Evolutionary conservation across 2,888 invertebrate species (phyloP).

Genomic region (Yponomeuta malinellus): DNA sequence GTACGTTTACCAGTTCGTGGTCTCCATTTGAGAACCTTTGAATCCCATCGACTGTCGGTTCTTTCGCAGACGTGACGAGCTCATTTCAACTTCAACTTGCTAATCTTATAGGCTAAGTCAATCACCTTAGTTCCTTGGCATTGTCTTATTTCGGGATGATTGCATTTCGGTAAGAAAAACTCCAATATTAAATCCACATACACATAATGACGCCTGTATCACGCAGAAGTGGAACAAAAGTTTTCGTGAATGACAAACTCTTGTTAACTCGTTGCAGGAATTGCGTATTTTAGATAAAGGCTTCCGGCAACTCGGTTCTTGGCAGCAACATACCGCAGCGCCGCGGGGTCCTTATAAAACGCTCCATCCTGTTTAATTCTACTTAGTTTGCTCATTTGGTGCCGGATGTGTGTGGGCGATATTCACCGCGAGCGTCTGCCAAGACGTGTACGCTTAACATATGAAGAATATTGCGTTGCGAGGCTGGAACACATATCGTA

Average conservation of each 20-base stretch:
- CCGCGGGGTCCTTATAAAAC: not conserved
- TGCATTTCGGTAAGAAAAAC: no score
- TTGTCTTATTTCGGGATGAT: no score
- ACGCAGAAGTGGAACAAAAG: not conserved
- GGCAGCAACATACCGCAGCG: not conserved
- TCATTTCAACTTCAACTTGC: not conserved
- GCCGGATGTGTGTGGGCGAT: not conserved
- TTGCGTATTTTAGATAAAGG: no score
- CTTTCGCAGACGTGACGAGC: no score
- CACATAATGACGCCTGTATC: no score
- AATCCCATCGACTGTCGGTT: no score
- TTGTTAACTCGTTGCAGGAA: not conserved
- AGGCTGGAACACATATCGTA: no score
- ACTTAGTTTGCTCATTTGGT: constrained; percentile 4
- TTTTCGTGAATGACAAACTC: not conserved
- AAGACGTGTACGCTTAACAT: not conserved
- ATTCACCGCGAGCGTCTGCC: not conserved
- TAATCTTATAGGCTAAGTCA: not conserved
- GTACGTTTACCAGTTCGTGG: no score
- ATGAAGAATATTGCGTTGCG: no score
- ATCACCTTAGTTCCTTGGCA: no score
- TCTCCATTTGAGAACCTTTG: no score
- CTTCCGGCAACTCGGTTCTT: not conserved
- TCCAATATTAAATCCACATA: no score
- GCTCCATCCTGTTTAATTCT: constrained; percentile 12